Percentiles rank a stretch among this genome's conserved stretches.
These are phyloP conservation scores for Mycalesis mineus DNA, from an alignment of 2,888 invertebrate species.

Conservation along the genomic window DNA sequence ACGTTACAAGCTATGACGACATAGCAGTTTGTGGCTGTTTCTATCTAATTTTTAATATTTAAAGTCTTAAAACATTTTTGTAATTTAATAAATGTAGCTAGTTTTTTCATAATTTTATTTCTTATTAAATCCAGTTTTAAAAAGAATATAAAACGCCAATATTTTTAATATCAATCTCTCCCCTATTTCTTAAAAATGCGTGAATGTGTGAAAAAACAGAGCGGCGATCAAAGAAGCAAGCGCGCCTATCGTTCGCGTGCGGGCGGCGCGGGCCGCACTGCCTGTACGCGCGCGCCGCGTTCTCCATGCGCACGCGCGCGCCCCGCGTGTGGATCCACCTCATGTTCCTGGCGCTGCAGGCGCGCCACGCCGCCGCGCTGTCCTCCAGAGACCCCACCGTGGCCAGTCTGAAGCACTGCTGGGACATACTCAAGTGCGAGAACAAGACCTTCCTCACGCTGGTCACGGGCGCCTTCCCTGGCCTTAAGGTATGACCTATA, in stretches of 20 bases:
- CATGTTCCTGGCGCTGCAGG: conserved; percentile 96
- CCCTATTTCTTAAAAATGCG: no score
- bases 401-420: conserved; percentile 91
- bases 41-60: no score
- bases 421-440: conserved; percentile 95
- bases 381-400: conserved; percentile 90
- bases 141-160: no score
- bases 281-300: conserved; percentile 88
- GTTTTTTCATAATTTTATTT: no score
- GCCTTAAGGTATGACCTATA: conserved; percentile 80
- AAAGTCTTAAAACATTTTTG: no score
- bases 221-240: conserved; percentile 89
- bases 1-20: no score
- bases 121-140: no score
- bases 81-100: no score
- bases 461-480: conserved; percentile 96
- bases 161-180: no score
- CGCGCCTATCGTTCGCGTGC: conserved; percentile 93
- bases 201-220: no score
- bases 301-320: conserved; percentile 87
- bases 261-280: conserved; percentile 90
- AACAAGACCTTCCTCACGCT: conserved; percentile 92
- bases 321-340: conserved; percentile 96
- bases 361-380: conserved; percentile 85
- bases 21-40: no score